Evolutionary conservation across 2,797 vertebrate genomes (phyloP).

Genomic region (Enteromius fasciolatus): DNA sequence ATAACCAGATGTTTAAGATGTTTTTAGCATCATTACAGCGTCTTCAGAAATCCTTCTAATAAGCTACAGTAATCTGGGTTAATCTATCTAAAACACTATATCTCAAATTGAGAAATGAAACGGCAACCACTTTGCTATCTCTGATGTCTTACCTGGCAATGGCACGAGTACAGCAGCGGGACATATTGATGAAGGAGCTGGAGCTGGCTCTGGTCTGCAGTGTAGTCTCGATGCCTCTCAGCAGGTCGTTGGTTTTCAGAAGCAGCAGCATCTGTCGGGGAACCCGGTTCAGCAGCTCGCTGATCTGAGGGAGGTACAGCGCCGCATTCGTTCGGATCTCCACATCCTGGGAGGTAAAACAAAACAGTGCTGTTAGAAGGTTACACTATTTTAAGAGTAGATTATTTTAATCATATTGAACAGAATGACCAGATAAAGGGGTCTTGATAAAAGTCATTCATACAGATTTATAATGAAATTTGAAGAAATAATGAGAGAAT

Average conservation of each 20-base stretch:
- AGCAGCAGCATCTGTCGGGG: constrained; percentile 95
- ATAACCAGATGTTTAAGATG: not conserved
- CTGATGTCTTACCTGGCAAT: constrained; percentile 78
- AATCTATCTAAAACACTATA: not conserved
- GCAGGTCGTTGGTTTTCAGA: constrained; percentile 95
- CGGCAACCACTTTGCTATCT: not conserved
- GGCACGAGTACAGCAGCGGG: constrained; percentile 90
- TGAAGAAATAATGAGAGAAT: not conserved
- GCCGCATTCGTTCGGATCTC: constrained; percentile 89
- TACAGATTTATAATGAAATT: not conserved
- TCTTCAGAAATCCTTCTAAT: not conserved
- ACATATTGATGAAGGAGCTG: constrained; percentile 96
- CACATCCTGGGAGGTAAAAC: constrained; percentile 73
- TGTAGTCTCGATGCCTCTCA: constrained; percentile 89
- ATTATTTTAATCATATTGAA: not conserved
- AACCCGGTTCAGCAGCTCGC: constrained; percentile 87
- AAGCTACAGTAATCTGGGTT: not conserved
- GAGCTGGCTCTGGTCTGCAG: constrained; percentile 87
- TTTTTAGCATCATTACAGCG: not conserved
- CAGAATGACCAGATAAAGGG: not conserved
- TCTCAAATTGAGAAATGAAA: not conserved
- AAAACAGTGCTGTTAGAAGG: constrained; percentile 5
- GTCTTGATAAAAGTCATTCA: not conserved
- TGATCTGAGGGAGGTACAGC: constrained; percentile 92
- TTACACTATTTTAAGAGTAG: not conserved